Percentiles rank a stretch among this genome's conserved stretches.
Conservation (phyloP, 2,888 invertebrate genomes). For the Perdita meconis region DNA sequence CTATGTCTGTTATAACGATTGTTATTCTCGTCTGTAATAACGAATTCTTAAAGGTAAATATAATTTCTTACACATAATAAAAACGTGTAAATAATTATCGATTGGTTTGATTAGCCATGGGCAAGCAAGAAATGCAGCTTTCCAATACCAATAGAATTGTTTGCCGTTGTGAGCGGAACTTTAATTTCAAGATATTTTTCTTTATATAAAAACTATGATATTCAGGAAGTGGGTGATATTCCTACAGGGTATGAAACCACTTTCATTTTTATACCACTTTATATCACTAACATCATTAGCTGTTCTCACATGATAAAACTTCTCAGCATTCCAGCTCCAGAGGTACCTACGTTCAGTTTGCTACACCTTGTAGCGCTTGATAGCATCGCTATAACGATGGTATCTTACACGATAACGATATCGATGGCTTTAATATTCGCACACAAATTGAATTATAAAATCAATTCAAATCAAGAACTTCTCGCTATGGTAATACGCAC, state of each 20-base stretch:
- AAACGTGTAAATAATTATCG: slow-evolving; percentile 15
- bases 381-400: slow-evolving; percentile 88
- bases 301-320: slow-evolving; percentile 58
- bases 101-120: slow-evolving; percentile 84
- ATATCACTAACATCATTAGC: slow-evolving; percentile 60
- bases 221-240: slow-evolving; percentile 88
- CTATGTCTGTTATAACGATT: slow-evolving; percentile 87
- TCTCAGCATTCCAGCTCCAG: slow-evolving; percentile 86
- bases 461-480: slow-evolving; percentile 90
- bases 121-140: slow-evolving; percentile 87
- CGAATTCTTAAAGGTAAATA: slow-evolving; percentile 87
- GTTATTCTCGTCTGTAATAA: slow-evolving; percentile 87
- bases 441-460: slow-evolving; percentile 88
- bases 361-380: slow-evolving; percentile 86
- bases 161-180: slow-evolving; percentile 89
- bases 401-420: slow-evolving; percentile 90
- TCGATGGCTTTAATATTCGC: slow-evolving; percentile 92
- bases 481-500: slow-evolving; percentile 86
- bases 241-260: slow-evolving; percentile 87
- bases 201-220: slow-evolving; percentile 85
- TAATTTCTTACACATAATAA: slow-evolving; percentile 2
- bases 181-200: slow-evolving; percentile 87
- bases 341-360: slow-evolving; percentile 86
- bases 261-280: slow-evolving; percentile 49
- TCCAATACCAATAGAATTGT: slow-evolving; percentile 91